phyloP scores from a whole-genome alignment of 2,797 vertebrate genomes.

The Melanotaenia parkinsoni region DNA sequence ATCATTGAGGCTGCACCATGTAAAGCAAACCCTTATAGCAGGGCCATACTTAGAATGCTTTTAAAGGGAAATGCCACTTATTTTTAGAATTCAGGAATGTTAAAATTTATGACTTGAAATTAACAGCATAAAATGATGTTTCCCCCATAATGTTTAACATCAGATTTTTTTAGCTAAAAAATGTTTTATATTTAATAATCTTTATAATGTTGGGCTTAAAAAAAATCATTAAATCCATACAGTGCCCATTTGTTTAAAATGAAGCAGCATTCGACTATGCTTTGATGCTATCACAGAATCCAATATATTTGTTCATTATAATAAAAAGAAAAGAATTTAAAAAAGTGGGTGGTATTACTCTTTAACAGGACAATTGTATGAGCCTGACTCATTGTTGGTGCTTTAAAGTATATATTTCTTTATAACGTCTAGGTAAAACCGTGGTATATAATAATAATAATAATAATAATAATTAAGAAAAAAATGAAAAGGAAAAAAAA shows the following conservation, averaged over 20 bases:
- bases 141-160: background rate
- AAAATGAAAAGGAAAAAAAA: slow-evolving; percentile 5
- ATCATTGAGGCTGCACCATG: slow-evolving; percentile 35
- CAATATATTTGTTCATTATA: slow-evolving; percentile 11
- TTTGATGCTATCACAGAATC: slow-evolving; percentile 17
- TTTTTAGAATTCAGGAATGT: slow-evolving; percentile 36
- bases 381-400: slow-evolving; percentile 78
- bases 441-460: slow-evolving; percentile 61
- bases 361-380: slow-evolving; percentile 61
- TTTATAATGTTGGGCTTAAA: background rate
- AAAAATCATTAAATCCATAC: background rate
- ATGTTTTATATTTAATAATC: background rate
- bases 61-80: slow-evolving; percentile 72
- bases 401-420: slow-evolving; percentile 83
- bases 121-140: background rate
- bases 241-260: slow-evolving; percentile 1
- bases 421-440: slow-evolving; percentile 84
- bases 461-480: slow-evolving; percentile 27
- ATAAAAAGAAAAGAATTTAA: slow-evolving; percentile 29
- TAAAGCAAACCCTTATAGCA: slow-evolving; percentile 52
- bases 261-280: slow-evolving; percentile 6
- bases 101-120: slow-evolving; percentile 23
- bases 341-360: slow-evolving; percentile 68
- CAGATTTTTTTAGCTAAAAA: too few relatives aligned
- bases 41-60: slow-evolving; percentile 48